A percentile compares a stretch with the other conserved stretches of the same genome.
phyloP scores from a whole-genome alignment of 2,888 invertebrate genomes.

The Chymomyza fuscimana region DNA sequence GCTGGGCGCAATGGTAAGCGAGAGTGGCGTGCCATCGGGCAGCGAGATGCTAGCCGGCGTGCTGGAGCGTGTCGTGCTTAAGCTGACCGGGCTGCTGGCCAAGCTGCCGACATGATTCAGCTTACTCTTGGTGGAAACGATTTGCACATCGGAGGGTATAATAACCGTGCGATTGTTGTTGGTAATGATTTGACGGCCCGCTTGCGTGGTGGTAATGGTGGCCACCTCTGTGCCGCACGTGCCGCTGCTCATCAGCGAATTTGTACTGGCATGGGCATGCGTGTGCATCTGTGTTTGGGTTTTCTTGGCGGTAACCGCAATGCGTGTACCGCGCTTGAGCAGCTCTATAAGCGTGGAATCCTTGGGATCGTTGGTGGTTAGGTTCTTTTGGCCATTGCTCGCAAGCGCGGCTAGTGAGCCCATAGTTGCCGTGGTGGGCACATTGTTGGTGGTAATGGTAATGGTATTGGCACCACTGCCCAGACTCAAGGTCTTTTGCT shows the following conservation, averaged over 20 bases:
- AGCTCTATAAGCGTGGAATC: slow-evolving; percentile 90
- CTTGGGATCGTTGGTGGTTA: slow-evolving; percentile 81
- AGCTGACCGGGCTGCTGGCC: slow-evolving; percentile 22
- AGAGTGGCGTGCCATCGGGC: slow-evolving; percentile 76
- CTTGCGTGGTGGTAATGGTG: slow-evolving; percentile 43
- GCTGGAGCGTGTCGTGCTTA: slow-evolving; percentile 42
- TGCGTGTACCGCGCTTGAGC: slow-evolving; percentile 86
- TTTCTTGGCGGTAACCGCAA: slow-evolving; percentile 83
- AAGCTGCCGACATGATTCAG: slow-evolving; percentile 41
- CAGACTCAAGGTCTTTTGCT: slow-evolving; percentile 70
- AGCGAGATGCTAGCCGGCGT: slow-evolving; percentile 61
- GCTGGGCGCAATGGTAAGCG: slow-evolving; percentile 77
- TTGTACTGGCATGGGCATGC: slow-evolving; percentile 81
- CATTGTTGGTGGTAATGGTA: slow-evolving; percentile 68
- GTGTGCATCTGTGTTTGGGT: slow-evolving; percentile 84
- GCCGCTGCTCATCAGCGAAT: slow-evolving; percentile 82
- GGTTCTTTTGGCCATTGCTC: slow-evolving; percentile 59
- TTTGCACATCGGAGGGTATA: slow-evolving; percentile 77
- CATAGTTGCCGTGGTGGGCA: slow-evolving; percentile 63
- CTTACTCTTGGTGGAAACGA: slow-evolving; percentile 68
- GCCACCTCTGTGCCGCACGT: slow-evolving; percentile 80
- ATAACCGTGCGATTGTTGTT: slow-evolving; percentile 79
- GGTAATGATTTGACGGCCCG: slow-evolving; percentile 81
- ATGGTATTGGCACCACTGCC: slow-evolving; percentile 70
- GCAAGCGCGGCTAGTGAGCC: slow-evolving; percentile 60